phyloP scores from a whole-genome alignment of 2,113 vertebrate genomes.

The Anhinga rufa region DNA sequence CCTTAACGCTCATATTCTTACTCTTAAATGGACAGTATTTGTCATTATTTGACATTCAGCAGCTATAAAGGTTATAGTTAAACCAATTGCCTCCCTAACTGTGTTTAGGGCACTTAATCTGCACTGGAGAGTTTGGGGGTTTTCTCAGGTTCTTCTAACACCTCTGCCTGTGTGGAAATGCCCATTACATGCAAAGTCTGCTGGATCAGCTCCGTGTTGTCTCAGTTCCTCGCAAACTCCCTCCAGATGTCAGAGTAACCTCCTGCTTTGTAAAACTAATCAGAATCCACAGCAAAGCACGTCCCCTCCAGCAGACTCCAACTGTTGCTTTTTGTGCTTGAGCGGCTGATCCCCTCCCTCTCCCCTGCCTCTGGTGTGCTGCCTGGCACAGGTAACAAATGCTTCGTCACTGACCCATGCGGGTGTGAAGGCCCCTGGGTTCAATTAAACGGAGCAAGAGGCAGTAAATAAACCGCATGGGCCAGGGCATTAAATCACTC shows the following conservation, averaged over 20 bases:
- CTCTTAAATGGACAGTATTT: background rate
- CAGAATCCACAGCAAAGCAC: background rate
- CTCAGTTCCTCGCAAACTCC: background rate
- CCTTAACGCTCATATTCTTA: background rate
- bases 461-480: conserved; percentile 41
- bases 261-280: conserved; percentile 20
- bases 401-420: background rate
- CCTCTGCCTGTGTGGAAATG: background rate
- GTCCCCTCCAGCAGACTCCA: background rate
- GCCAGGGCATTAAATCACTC: conserved; percentile 31
- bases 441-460: conserved; percentile 47
- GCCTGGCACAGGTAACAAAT: conserved; percentile 46
- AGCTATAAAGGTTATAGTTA: background rate
- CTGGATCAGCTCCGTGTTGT: background rate
- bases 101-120: background rate
- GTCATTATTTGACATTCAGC: background rate
- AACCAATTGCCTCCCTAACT: background rate
- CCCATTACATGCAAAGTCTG: background rate
- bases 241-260: conserved; percentile 31
- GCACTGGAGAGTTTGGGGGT: background rate
- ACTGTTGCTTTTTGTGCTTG: conserved; percentile 22
- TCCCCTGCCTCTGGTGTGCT: conserved; percentile 1
- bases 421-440: conserved; percentile 17
- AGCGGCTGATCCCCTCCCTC: background rate
- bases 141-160: conserved; percentile 15